Percentiles rank a stretch among this genome's conserved stretches.
These are phyloP conservation scores for Ichneumoninae sp. DNA, from an alignment of 2,888 invertebrate genomes.

Conservation along the genomic window DNA sequence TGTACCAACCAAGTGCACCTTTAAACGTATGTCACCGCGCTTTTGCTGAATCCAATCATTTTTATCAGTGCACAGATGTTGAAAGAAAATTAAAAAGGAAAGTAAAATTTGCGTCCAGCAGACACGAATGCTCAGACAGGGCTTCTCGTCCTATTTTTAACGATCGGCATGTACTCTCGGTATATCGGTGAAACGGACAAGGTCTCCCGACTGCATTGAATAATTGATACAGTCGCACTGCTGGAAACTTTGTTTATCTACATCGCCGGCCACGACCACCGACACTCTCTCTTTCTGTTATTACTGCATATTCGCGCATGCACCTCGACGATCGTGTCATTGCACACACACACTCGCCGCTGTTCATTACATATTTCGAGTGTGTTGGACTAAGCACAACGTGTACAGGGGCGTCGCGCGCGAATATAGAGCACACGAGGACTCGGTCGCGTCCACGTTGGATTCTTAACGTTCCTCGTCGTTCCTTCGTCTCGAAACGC, in stretches of 20 bases:
- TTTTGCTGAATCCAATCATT: too few relatives aligned
- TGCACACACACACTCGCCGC: background rate
- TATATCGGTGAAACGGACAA: constrained; percentile 59
- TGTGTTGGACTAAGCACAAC: background rate
- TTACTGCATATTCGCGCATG: background rate
- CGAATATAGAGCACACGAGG: background rate
- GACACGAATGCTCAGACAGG: constrained; percentile 7
- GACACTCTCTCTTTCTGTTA: background rate
- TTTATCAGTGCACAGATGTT: too few relatives aligned
- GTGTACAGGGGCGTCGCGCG: background rate
- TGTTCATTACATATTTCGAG: background rate
- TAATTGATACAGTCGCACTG: constrained; percentile 61
- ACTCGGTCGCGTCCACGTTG: constrained; percentile 18
- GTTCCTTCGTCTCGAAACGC: constrained; percentile 6
- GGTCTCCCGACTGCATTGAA: constrained; percentile 64
- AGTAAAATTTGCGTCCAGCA: background rate
- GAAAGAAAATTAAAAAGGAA: background rate
- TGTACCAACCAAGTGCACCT: too few relatives aligned
- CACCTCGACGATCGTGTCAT: background rate
- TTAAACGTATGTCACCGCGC: too few relatives aligned
- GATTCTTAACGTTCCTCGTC: constrained; percentile 1
- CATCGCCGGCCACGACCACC: constrained; percentile 11
- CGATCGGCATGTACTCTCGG: constrained; percentile 22
- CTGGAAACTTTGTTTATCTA: constrained; percentile 40
- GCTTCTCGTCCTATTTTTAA: constrained; percentile 52